phyloP scores from a whole-genome alignment of 2,888 invertebrate species.

The Ormia ochracea region DNA sequence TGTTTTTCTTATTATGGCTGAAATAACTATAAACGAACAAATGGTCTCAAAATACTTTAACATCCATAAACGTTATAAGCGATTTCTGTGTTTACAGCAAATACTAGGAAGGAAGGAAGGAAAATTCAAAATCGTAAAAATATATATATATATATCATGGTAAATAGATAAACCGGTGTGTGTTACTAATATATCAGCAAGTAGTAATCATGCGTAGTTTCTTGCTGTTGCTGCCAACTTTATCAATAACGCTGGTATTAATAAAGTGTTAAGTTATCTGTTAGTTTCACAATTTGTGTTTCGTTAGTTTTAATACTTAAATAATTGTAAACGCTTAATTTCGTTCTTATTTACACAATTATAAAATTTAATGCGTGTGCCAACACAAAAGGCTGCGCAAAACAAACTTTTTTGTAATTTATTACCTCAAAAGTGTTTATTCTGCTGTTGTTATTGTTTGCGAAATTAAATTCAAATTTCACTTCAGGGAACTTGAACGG shows the following conservation, averaged over 20 bases:
- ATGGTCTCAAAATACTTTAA: constrained; percentile 12
- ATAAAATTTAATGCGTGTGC: not conserved
- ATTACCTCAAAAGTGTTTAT: not conserved
- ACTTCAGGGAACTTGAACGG: constrained; percentile 31
- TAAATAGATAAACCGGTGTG: not conserved
- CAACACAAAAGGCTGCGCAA: not conserved
- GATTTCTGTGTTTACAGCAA: not conserved
- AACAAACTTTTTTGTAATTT: constrained; percentile 11
- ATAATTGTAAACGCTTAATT: not conserved
- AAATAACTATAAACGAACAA: constrained; percentile 26
- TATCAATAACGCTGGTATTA: not conserved
- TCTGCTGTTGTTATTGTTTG: not conserved
- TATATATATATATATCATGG: constrained; percentile 15
- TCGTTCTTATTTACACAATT: not conserved
- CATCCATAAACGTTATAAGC: not conserved
- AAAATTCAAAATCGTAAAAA: constrained; percentile 3
- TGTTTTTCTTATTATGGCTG: not conserved
- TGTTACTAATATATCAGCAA: not conserved
- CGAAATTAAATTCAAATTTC: constrained; percentile 28
- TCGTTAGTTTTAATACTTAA: not conserved
- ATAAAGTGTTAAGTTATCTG: constrained; percentile 19
- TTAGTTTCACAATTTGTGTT: not conserved
- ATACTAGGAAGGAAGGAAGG: not conserved
- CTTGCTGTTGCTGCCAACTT: not conserved
- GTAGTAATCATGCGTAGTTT: not conserved